Evolutionary conservation across 2,113 vertebrate species (phyloP).

Genomic region (Charadrius vociferus): DNA sequence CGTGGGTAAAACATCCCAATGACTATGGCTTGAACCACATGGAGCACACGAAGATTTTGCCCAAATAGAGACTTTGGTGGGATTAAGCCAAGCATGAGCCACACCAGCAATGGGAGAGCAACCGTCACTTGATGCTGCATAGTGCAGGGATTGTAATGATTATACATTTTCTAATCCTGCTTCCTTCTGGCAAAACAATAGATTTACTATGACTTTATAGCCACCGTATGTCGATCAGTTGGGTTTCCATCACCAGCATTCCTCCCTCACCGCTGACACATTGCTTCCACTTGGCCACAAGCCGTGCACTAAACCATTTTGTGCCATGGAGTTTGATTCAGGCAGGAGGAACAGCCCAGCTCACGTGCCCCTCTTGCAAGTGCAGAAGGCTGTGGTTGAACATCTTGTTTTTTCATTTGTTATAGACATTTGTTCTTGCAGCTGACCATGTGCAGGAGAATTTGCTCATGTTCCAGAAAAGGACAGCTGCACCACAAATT

Average conservation of each 20-base stretch:
- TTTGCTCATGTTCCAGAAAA: slow-evolving; percentile 86
- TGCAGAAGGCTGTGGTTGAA: slow-evolving; percentile 56
- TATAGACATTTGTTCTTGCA: slow-evolving; percentile 88
- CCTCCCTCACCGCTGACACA: slow-evolving; percentile 55
- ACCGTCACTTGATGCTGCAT: slow-evolving; percentile 10
- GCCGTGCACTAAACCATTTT: slow-evolving; percentile 62
- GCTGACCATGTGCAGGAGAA: slow-evolving; percentile 88
- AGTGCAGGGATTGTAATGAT: slow-evolving; percentile 28
- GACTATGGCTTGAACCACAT: neutral
- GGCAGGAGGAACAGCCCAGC: slow-evolving; percentile 42
- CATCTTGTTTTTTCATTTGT: slow-evolving; percentile 86
- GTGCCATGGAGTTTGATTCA: slow-evolving; percentile 47
- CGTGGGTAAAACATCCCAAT: neutral
- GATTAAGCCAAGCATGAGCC: neutral
- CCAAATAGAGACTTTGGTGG: neutral
- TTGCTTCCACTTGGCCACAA: slow-evolving; percentile 72
- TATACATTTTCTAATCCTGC: slow-evolving; percentile 64
- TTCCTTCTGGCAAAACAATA: slow-evolving; percentile 69
- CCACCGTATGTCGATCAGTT: slow-evolving; percentile 50
- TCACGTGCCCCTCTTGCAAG: slow-evolving; percentile 54
- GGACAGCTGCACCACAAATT: slow-evolving; percentile 91
- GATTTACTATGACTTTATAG: slow-evolving; percentile 60
- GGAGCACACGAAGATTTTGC: neutral
- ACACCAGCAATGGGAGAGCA: neutral
- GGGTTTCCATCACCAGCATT: slow-evolving; percentile 56